phyloP scores from a whole-genome alignment of 2,888 invertebrate genomes.

The Tigriopus californicus region DNA sequence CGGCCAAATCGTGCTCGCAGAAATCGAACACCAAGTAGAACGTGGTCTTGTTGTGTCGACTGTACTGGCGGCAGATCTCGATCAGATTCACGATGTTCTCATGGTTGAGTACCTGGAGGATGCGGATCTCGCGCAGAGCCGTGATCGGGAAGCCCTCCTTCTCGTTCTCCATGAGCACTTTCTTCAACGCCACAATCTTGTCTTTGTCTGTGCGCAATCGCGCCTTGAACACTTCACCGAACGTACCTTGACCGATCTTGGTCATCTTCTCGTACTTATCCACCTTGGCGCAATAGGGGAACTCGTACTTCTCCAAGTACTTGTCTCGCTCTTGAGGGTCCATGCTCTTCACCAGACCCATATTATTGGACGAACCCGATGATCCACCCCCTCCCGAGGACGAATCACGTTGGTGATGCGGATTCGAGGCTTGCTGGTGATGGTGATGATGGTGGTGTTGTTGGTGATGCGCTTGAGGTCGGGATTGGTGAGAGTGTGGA shows the following conservation, averaged over 20 bases:
- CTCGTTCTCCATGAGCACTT: constrained; percentile 94
- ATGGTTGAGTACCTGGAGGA: constrained; percentile 79
- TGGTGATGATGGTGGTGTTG: no score
- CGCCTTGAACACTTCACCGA: constrained; percentile 56
- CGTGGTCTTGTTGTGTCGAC: constrained; percentile 53
- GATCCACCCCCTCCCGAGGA: no score
- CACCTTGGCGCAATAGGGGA: constrained; percentile 74
- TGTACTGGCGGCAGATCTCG: constrained; percentile 73
- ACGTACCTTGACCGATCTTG: constrained; percentile 98
- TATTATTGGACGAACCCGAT: no score
- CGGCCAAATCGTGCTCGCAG: constrained; percentile 95
- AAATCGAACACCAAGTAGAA: constrained; percentile 96
- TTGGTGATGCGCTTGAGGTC: no score
- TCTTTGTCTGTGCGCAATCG: constrained; percentile 60
- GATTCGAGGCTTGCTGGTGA: no score
- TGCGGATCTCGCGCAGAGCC: constrained; percentile 86
- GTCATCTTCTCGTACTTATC: constrained; percentile 86
- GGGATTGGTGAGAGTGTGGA: no score
- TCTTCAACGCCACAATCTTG: constrained; percentile 89
- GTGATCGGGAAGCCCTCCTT: constrained; percentile 99
- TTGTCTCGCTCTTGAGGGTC: no score
- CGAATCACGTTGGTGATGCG: no score
- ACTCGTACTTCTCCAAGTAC: constrained; percentile 28
- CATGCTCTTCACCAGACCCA: no score
- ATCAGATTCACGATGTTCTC: constrained; percentile 92